A percentile compares a stretch with the other conserved stretches of the same genome.
phyloP scores from a whole-genome alignment of 2,113 vertebrate species.

The Coracopsis vasa region DNA sequence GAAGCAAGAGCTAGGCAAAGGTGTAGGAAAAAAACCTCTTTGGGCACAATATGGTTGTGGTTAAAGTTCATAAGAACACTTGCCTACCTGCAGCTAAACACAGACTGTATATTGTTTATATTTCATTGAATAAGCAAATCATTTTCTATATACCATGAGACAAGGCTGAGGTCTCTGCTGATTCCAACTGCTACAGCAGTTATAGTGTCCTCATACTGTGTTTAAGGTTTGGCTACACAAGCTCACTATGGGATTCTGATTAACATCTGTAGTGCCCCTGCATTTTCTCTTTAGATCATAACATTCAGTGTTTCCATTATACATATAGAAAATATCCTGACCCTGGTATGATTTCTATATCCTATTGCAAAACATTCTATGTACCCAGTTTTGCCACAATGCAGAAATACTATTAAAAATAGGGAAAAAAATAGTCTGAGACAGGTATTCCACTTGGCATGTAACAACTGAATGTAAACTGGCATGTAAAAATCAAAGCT shows the following conservation, averaged over 20 bases:
- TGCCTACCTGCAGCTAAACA: neutral
- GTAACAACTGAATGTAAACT: neutral
- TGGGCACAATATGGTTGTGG: neutral
- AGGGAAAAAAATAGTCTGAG: neutral
- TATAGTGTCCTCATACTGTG: neutral
- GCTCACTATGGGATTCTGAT: neutral
- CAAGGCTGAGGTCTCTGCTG: neutral
- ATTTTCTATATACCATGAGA: neutral
- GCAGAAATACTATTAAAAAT: neutral
- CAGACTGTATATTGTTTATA: neutral
- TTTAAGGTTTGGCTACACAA: neutral
- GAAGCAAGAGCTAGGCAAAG: neutral
- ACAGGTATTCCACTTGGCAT: neutral
- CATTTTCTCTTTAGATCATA: neutral
- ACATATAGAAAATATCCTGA: fast-evolving
- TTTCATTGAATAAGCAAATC: neutral
- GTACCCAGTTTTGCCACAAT: neutral
- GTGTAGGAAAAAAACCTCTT: neutral
- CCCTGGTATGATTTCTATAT: neutral
- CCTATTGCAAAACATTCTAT: neutral
- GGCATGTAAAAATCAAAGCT: neutral
- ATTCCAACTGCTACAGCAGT: neutral
- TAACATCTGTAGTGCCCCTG: neutral
- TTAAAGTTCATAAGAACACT: neutral
- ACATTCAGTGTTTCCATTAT: neutral